These are phyloP conservation scores for Odontophorus gujanensis DNA, from an alignment of 2,113 vertebrate species.

Conservation along the genomic window DNA sequence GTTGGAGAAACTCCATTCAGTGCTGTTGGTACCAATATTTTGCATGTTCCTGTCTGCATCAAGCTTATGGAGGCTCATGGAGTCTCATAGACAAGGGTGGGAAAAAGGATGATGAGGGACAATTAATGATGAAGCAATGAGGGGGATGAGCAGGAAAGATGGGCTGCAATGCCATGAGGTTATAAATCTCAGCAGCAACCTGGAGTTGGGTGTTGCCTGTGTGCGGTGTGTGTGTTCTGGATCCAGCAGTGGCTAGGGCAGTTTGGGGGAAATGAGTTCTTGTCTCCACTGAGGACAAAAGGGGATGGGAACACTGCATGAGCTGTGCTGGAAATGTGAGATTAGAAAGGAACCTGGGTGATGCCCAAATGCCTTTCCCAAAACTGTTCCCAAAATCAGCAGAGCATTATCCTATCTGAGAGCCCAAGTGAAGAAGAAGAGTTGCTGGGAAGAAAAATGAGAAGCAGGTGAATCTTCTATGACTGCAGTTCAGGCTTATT, in stretches of 20 bases:
- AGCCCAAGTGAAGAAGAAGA: not conserved
- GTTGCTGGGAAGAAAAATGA: not conserved
- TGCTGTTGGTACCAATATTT: fast-evolving
- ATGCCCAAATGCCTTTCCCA: not conserved
- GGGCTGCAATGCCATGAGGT: not conserved
- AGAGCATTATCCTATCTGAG: not conserved
- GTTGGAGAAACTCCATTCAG: not conserved
- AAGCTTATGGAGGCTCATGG: too few species aligned
- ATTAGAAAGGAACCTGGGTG: not conserved
- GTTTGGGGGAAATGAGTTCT: not conserved
- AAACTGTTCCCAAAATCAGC: not conserved
- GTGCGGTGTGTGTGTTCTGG: not conserved
- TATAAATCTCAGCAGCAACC: not conserved
- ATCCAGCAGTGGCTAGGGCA: not conserved
- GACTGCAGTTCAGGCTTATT: not conserved
- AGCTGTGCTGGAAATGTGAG: not conserved
- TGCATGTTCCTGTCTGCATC: not conserved
- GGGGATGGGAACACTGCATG: not conserved
- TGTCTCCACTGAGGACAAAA: fast-evolving
- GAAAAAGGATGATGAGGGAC: not conserved
- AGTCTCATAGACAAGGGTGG: not conserved
- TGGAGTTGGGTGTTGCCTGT: not conserved
- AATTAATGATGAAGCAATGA: not conserved
- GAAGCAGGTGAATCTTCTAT: not conserved
- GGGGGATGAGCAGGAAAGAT: not conserved